Conservation (phyloP, 2,888 invertebrate species). For the Phymatocera aterrima region DNA sequence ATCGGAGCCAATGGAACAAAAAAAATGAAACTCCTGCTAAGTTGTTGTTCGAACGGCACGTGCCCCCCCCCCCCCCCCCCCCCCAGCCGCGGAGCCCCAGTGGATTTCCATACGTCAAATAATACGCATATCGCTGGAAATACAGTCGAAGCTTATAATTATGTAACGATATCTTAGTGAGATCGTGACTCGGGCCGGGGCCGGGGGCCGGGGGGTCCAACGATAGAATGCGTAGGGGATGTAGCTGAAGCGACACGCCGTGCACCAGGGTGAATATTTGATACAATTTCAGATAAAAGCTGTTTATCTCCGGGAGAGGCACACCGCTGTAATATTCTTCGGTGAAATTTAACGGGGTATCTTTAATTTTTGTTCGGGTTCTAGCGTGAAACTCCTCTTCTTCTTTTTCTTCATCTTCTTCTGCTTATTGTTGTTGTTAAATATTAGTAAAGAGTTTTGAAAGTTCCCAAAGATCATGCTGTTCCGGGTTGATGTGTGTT, state of each 20-base stretch:
- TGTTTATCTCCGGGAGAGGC: neutral
- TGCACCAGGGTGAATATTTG: neutral
- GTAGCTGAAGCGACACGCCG: neutral
- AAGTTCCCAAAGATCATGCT: constrained; percentile 26
- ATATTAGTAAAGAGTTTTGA: neutral
- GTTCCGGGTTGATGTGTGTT: constrained; percentile 60
- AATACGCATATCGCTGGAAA: neutral
- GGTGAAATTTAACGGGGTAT: no score
- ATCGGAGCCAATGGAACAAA: neutral
- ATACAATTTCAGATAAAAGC: neutral
- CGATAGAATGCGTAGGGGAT: neutral
- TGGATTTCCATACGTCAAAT: neutral
- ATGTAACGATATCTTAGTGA: neutral
- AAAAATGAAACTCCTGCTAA: neutral
- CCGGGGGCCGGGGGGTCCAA: neutral
- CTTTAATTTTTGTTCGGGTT: neutral
- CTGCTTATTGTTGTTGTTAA: neutral
- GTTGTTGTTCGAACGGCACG: neutral
- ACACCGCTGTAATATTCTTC: no score
- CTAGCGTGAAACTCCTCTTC: neutral
- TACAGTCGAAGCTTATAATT: neutral
- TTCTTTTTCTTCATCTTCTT: neutral
- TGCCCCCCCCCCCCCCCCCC: neutral
- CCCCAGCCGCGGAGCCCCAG: no score
- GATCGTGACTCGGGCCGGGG: neutral